A percentile compares a stretch with the other conserved stretches of the same genome.
These are phyloP conservation scores for Halictus rubicundus DNA, from an alignment of 1,140 invertebrate genomes.

Conservation along the genomic window DNA sequence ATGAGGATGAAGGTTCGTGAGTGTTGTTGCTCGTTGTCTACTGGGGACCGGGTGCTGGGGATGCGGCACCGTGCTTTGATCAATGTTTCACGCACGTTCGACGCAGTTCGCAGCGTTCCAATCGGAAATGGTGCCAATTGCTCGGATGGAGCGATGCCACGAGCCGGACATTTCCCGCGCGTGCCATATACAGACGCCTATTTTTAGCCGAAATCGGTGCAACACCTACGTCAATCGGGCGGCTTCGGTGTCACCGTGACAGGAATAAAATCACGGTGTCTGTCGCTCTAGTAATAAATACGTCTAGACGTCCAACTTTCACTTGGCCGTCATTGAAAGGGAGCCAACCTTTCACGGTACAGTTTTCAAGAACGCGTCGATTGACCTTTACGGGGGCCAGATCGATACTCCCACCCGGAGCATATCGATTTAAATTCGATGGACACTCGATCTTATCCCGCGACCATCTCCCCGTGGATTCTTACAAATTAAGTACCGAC, in stretches of 20 bases:
- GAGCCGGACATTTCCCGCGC: slow-evolving; percentile 32
- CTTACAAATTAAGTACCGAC: too few species aligned
- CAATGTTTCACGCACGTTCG: not conserved
- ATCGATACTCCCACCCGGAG: not conserved
- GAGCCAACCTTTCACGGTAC: slow-evolving; percentile 37
- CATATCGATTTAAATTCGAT: not conserved
- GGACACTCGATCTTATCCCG: too few species aligned
- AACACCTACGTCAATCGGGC: slow-evolving; percentile 50
- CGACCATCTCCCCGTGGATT: too few species aligned
- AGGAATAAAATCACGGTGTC: slow-evolving; percentile 41
- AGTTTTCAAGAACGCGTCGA: slow-evolving; percentile 39
- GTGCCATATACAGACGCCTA: slow-evolving; percentile 41
- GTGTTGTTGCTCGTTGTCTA: too few species aligned
- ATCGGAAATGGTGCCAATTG: slow-evolving; percentile 25
- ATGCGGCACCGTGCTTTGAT: not conserved
- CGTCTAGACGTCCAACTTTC: slow-evolving; percentile 51
- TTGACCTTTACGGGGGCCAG: slow-evolving; percentile 1
- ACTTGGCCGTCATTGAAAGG: slow-evolving; percentile 45
- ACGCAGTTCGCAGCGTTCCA: not conserved
- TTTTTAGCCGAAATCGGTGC: slow-evolving; percentile 50
- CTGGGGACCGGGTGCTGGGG: not conserved
- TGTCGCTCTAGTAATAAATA: slow-evolving; percentile 50
- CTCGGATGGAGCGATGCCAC: slow-evolving; percentile 43
- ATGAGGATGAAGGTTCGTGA: not conserved
- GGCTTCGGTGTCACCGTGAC: slow-evolving; percentile 36